phyloP scores from a whole-genome alignment of 2,113 vertebrate genomes.

The Ornithorhynchus anatinus region DNA sequence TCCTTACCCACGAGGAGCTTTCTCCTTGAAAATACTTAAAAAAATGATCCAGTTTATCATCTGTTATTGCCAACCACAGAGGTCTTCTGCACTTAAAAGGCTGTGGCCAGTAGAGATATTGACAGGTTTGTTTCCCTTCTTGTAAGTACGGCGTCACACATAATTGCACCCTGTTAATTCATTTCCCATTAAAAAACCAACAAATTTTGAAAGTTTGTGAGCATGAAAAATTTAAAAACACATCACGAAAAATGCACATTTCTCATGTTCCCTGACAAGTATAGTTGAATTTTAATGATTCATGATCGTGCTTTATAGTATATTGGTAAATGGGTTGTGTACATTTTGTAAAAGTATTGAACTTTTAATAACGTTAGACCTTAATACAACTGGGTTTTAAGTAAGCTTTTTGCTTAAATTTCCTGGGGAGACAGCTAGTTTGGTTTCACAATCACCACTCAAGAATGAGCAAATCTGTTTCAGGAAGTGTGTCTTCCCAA shows the following conservation, averaged over 20 bases:
- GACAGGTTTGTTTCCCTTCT: too few relatives aligned
- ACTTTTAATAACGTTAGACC: background rate
- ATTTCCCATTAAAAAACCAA: background rate
- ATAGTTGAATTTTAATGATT: conserved; percentile 32
- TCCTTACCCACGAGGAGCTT: too few relatives aligned
- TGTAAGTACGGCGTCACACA: too few relatives aligned
- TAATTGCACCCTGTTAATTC: background rate
- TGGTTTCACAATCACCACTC: too few relatives aligned
- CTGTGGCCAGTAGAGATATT: too few relatives aligned
- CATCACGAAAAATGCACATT: background rate
- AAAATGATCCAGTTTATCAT: too few relatives aligned
- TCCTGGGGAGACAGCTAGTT: background rate
- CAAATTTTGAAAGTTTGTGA: conserved; percentile 14
- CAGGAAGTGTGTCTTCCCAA: too few relatives aligned
- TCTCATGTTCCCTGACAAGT: conserved; percentile 12
- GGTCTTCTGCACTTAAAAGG: too few relatives aligned
- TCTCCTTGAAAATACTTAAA: too few relatives aligned
- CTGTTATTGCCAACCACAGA: too few relatives aligned
- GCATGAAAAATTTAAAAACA: background rate
- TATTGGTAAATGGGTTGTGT: conserved; percentile 29
- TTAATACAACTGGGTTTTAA: background rate
- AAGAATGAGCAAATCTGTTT: too few relatives aligned
- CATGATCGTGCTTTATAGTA: conserved; percentile 22
- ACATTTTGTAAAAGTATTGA: conserved; percentile 18
- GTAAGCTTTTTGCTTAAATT: conserved; percentile 6